Evolutionary conservation across 1,140 invertebrate species (phyloP).

Genomic region (Drosophila biarmipes): DNA sequence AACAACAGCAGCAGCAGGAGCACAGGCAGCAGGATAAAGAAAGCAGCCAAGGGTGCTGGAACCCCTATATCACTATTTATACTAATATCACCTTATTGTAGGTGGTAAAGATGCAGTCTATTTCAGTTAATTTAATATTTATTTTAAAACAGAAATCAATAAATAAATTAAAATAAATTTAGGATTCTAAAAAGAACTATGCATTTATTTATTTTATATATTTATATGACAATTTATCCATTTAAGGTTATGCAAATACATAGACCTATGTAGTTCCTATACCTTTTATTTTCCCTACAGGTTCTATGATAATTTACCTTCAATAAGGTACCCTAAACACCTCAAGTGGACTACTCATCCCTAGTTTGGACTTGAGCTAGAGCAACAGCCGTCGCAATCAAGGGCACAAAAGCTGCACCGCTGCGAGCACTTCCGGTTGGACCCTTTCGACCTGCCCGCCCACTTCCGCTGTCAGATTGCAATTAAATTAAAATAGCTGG

Average conservation of each 20-base stretch:
- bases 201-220: too few species aligned
- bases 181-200: too few species aligned
- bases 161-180: too few species aligned
- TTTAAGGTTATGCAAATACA: too few species aligned
- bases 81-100: too few species aligned
- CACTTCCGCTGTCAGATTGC: constrained; percentile 42
- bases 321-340: neutral
- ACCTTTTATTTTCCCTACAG: neutral
- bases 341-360: constrained; percentile 1
- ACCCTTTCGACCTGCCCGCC: constrained; percentile 17
- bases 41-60: constrained; percentile 22
- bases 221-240: too few species aligned
- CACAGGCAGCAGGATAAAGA: constrained; percentile 14
- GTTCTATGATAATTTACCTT: neutral
- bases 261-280: too few species aligned
- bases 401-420: constrained; percentile 64
- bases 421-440: constrained; percentile 66
- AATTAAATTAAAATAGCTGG: constrained; percentile 68
- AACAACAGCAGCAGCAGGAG: constrained; percentile 35
- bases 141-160: too few species aligned
- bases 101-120: too few species aligned
- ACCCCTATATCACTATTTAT: too few species aligned
- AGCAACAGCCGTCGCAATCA: constrained; percentile 69
- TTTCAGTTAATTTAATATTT: too few species aligned
- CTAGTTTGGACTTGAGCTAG: constrained; percentile 21